Evolutionary conservation across 2,797 vertebrate species (phyloP).

Genomic region (Cottoperca gobio): DNA sequence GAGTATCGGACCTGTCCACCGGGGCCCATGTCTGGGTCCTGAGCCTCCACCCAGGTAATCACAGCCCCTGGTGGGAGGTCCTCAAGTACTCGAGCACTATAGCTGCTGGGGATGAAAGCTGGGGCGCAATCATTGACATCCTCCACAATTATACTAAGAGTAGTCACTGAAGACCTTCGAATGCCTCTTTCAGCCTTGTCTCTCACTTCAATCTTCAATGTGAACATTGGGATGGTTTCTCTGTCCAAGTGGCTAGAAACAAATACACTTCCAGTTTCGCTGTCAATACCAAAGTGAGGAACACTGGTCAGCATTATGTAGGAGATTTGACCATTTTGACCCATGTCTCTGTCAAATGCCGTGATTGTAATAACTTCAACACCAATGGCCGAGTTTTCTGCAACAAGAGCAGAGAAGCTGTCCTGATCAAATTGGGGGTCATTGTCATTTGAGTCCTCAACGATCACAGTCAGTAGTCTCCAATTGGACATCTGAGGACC

Average conservation of each 20-base stretch:
- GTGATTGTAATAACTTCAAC: slow-evolving; percentile 86
- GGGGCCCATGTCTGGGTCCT: slow-evolving; percentile 91
- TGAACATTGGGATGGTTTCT: slow-evolving; percentile 85
- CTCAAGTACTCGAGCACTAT: slow-evolving; percentile 91
- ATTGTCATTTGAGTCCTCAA: slow-evolving; percentile 96
- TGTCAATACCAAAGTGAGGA: slow-evolving; percentile 91
- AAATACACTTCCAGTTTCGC: slow-evolving; percentile 89
- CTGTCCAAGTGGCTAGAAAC: slow-evolving; percentile 90
- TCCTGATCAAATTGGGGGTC: slow-evolving; percentile 88
- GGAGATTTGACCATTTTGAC: slow-evolving; percentile 89
- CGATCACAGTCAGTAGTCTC: slow-evolving; percentile 88
- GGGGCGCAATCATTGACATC: slow-evolving; percentile 97
- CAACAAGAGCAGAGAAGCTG: slow-evolving; percentile 85
- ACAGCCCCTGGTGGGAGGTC: slow-evolving; percentile 93
- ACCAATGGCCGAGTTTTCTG: slow-evolving; percentile 88
- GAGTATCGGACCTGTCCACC: slow-evolving; percentile 92
- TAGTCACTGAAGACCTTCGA: slow-evolving; percentile 88
- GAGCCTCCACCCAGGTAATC: slow-evolving; percentile 92
- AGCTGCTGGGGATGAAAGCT: slow-evolving; percentile 91
- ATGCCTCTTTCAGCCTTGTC: slow-evolving; percentile 90
- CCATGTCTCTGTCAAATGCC: slow-evolving; percentile 90
- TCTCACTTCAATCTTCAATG: slow-evolving; percentile 91
- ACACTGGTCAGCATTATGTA: slow-evolving; percentile 88
- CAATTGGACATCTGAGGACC: slow-evolving; percentile 91
- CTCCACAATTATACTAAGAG: slow-evolving; percentile 89